Conservation (phyloP, 2,888 invertebrate genomes). For the Clivina fossor region DNA sequence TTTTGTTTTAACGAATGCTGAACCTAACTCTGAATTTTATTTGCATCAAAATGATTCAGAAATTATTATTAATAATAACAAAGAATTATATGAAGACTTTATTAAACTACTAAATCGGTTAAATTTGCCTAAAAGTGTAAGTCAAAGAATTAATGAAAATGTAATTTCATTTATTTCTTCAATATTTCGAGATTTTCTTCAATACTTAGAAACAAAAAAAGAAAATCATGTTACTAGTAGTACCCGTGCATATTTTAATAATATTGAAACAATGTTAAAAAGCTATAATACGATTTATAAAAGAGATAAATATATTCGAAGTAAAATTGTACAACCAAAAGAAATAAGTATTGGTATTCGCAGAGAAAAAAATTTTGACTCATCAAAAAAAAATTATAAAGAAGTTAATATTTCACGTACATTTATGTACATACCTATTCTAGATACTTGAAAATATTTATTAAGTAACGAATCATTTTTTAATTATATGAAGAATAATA, state of each 20-base stretch:
- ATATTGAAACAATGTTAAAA: neutral
- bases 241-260: neutral
- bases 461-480: conserved; percentile 5
- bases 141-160: neutral
- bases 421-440: conserved; percentile 33
- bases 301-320: neutral
- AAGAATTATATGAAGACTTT: neutral
- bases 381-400: conserved; percentile 14
- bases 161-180: neutral
- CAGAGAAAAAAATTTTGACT: conserved; percentile 19
- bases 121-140: conserved; percentile 1
- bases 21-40: neutral
- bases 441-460: conserved; percentile 21
- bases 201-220: neutral
- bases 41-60: neutral
- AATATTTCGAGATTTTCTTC: neutral
- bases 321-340: neutral
- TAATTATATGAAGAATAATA: conserved; percentile 2
- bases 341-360: conserved; percentile 10
- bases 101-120: neutral
- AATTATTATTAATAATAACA: neutral
- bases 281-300: neutral
- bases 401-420: conserved; percentile 32
- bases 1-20: neutral
- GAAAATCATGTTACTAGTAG: too few species aligned